Evolutionary conservation across 2,113 vertebrate species (phyloP).

Genomic region (Callorhinus ursinus): DNA sequence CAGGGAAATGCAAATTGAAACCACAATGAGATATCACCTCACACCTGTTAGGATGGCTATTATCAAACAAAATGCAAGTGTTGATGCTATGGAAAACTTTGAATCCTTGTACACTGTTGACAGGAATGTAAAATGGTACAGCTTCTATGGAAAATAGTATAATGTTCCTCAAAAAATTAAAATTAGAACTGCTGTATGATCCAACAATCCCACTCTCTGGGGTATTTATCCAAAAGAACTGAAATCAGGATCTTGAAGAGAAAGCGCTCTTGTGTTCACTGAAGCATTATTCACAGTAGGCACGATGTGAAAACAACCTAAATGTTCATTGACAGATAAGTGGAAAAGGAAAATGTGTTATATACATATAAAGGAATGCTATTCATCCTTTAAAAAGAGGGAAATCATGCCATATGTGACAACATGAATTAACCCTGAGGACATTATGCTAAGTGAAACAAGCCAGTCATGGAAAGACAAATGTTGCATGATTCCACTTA

Average conservation of each 20-base stretch:
- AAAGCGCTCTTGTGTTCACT: not conserved
- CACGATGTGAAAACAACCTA: not conserved
- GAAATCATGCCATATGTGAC: not conserved
- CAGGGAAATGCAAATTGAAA: not conserved
- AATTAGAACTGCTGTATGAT: not conserved
- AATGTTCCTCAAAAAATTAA: not conserved
- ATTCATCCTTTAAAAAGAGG: not conserved
- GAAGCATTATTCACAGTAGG: not conserved
- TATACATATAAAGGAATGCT: not conserved
- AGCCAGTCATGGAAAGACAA: not conserved
- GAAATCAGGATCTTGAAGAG: not conserved
- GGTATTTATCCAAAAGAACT: not conserved
- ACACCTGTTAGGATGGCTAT: not conserved
- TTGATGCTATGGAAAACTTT: not conserved
- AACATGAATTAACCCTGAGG: not conserved
- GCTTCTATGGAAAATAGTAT: not conserved
- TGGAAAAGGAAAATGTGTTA: not conserved
- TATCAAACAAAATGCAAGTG: not conserved
- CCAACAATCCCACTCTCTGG: not conserved
- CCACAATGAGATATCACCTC: not conserved
- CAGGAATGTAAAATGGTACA: not conserved
- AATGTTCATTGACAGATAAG: not conserved
- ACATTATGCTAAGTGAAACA: not conserved
- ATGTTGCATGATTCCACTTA: not conserved
- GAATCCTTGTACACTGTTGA: not conserved